phyloP scores from a whole-genome alignment of 1,140 invertebrate species.

The Lasaia peninsularis region DNA sequence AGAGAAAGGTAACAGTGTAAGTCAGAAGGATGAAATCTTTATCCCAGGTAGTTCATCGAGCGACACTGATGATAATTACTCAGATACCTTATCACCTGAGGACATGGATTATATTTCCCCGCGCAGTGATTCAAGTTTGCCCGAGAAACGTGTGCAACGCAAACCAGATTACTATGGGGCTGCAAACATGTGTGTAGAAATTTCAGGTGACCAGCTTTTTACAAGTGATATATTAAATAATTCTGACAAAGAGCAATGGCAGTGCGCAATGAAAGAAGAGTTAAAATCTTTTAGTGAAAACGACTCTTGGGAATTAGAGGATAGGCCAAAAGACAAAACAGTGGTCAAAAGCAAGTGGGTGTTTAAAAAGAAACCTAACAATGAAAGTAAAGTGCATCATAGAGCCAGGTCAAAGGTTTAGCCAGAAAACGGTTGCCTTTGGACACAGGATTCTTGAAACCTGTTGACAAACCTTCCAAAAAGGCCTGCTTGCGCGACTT shows the following conservation, averaged over 20 bases:
- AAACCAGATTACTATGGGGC: conserved; percentile 4
- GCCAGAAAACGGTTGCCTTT: neutral
- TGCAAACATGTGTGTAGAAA: conserved; percentile 5
- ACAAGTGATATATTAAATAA: neutral
- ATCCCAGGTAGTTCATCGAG: conserved; percentile 11
- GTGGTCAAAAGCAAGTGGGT: conserved; percentile 23
- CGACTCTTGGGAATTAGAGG: conserved; percentile 20
- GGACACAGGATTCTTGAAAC: conserved; percentile 18
- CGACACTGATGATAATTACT: conserved; percentile 1
- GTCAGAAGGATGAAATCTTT: conserved; percentile 3
- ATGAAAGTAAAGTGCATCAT: conserved; percentile 19
- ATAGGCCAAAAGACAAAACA: conserved; percentile 1
- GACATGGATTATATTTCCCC: neutral
- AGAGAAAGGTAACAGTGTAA: neutral
- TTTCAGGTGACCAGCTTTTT: conserved; percentile 9
- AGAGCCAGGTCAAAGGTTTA: conserved; percentile 20
- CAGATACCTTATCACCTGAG: neutral
- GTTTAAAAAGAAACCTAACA: conserved; percentile 19
- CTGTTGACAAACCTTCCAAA: conserved; percentile 35
- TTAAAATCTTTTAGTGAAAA: conserved; percentile 19
- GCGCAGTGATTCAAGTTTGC: neutral
- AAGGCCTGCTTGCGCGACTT: conserved; percentile 27
- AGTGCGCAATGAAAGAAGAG: conserved; percentile 14
- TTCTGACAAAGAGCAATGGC: conserved; percentile 16
- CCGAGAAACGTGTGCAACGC: conserved; percentile 14